Base-by-base conservation (phyloP, 2,888 invertebrate genomes). In the Nephrotoma flavescens region DNA sequence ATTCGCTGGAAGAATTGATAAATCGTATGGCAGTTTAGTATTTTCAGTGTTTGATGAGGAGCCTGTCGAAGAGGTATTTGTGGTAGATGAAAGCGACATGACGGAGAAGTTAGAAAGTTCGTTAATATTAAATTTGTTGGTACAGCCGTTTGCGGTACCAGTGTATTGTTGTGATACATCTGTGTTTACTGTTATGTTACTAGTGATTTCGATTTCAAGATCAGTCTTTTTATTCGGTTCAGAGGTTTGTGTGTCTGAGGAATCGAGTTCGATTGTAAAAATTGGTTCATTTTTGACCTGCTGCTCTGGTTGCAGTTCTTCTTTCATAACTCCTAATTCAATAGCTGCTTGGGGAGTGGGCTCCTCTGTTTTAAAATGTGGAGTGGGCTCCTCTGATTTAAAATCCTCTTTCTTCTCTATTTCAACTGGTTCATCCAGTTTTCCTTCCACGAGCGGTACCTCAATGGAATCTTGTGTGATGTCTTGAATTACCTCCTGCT, bases 11-110 rank as follows among this genome's bases (percentile, higher is more conserved):
- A 71, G 71, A n/a, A 83, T 83, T 1, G 86, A 15, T 42, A 87
- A 31, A 1, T 87, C 86, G 3, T 87, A 41, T 42, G 89, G 89
- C 0, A 89, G 89, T 11, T 89, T 89, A 83, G 89, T 90, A 0
- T 89, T 89, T 85, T 89, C 45, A 89, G 85, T 4, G 89, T 89
- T 2, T 89, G 89, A 86, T 89, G 87, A 87, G 88, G 88, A n/a
- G 89, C 45, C 1, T 89, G 87, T 57, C 86, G 87, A 44, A 41
- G 85, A 45, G 12, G 45, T 41, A n/a, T 45, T 41, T 3, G 83
- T 41, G 5, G 85, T 85, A 4, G 86, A 44, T 12, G 85, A n/a
- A n/a, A 47, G 52, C 84, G 84, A 19, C 87, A 52, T 41, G 12
- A 71, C 31, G 0, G 71, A 71, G 9, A 71, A 71, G 31, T 31